These are phyloP conservation scores for Nasonia longicornis DNA, from an alignment of 1,140 invertebrate genomes.

Conservation along the genomic window DNA sequence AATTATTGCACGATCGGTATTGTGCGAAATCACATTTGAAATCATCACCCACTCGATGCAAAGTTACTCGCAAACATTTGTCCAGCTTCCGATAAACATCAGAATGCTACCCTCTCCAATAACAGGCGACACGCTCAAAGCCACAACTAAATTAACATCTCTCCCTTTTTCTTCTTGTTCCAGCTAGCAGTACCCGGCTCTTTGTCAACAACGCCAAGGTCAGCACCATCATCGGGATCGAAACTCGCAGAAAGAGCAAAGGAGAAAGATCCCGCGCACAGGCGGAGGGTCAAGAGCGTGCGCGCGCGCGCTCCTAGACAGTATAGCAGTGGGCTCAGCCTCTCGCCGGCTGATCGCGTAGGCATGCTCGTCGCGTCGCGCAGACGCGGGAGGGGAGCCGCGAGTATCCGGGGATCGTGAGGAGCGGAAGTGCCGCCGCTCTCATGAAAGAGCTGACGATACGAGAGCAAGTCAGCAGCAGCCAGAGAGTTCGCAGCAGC, in stretches of 20 bases:
- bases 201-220: neutral
- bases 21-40: no score
- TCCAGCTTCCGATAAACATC: no score
- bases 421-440: conserved; percentile 1
- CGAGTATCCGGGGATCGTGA: neutral
- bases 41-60: no score
- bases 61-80: no score
- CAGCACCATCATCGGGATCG: neutral
- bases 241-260: neutral
- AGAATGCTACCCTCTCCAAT: no score
- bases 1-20: no score
- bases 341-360: neutral
- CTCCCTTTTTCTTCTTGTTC: neutral
- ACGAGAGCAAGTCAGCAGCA: neutral
- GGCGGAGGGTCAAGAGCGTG: no score
- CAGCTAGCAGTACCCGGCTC: neutral
- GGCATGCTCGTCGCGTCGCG: neutral
- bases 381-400: neutral
- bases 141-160: neutral
- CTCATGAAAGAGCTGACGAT: neutral
- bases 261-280: no score
- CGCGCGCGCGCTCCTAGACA: no score
- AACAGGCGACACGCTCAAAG: neutral
- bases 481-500: neutral
- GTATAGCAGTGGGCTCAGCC: neutral